These are phyloP conservation scores for Trichogramma dendrolimi DNA, from an alignment of 2,888 invertebrate genomes.

Conservation along the genomic window DNA sequence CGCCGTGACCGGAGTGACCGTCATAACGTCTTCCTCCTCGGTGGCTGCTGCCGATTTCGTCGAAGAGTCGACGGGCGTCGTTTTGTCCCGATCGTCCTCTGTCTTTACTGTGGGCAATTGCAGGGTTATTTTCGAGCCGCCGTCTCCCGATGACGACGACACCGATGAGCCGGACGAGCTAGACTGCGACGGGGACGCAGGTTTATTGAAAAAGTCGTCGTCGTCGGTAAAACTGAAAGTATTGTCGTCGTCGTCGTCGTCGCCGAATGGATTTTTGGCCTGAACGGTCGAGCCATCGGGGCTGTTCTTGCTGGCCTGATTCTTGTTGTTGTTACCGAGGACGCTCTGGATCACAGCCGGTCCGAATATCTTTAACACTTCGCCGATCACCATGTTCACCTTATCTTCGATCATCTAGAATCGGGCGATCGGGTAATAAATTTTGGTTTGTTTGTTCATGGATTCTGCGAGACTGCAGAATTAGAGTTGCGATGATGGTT, in stretches of 20 bases:
- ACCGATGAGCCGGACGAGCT: constrained; percentile 2
- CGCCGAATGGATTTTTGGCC: constrained; percentile 47
- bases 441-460: neutral
- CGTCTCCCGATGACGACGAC: constrained; percentile 47
- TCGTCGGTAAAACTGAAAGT: constrained; percentile 48
- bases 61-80: constrained; percentile 39
- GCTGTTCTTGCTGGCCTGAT: constrained; percentile 40
- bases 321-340: constrained; percentile 54
- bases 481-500: too few relatives aligned
- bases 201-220: constrained; percentile 24
- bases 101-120: constrained; percentile 67
- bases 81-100: constrained; percentile 58
- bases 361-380: constrained; percentile 72
- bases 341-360: constrained; percentile 66
- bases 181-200: neutral
- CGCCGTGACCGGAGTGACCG: constrained; percentile 14
- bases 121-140: constrained; percentile 59
- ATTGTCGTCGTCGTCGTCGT: constrained; percentile 55
- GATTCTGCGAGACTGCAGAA: neutral
- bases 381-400: constrained; percentile 70
- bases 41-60: constrained; percentile 30
- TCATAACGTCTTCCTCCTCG: constrained; percentile 27
- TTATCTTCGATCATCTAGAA: constrained; percentile 70
- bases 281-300: constrained; percentile 48
- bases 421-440: neutral